These are phyloP conservation scores for Larimichthys polyactis DNA, from an alignment of 2,113 vertebrate genomes.

Conservation along the genomic window DNA sequence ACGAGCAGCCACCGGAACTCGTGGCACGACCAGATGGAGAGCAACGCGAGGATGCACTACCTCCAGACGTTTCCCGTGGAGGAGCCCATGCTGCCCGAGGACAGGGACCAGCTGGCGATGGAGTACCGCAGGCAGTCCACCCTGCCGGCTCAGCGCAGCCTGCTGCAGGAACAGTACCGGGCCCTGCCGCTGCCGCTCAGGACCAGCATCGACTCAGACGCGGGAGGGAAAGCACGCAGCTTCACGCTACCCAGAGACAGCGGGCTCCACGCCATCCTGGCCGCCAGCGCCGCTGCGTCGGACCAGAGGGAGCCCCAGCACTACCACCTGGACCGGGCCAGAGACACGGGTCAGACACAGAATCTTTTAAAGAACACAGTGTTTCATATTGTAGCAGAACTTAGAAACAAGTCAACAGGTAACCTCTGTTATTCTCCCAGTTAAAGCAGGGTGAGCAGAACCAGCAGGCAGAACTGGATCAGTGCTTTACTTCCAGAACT, in stretches of 20 bases:
- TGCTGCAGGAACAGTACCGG: constrained; percentile 93
- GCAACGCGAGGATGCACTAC: constrained; percentile 93
- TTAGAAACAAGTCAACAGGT: no score
- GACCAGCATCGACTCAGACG: constrained; percentile 76
- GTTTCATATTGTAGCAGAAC: not conserved
- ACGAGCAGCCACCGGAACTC: constrained; percentile 92
- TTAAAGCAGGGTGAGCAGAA: no score
- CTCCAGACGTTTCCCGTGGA: constrained; percentile 95
- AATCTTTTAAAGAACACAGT: not conserved
- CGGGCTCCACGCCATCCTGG: constrained; percentile 94
- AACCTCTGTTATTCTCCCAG: no score
- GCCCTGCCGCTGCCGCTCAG: constrained; percentile 84
- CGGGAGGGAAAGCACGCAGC: constrained; percentile 90
- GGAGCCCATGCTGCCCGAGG: constrained; percentile 88
- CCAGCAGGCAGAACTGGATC: no score
- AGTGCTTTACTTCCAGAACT: no score
- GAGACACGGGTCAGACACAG: constrained; percentile 79
- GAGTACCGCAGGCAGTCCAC: constrained; percentile 96
- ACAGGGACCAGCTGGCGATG: constrained; percentile 85
- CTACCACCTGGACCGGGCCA: constrained; percentile 85
- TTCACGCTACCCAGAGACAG: constrained; percentile 97
- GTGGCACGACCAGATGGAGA: constrained; percentile 98
- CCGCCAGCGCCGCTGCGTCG: constrained; percentile 84
- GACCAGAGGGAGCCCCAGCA: constrained; percentile 87
- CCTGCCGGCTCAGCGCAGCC: constrained; percentile 92